Base-by-base conservation (phyloP, 2,888 invertebrate species). In the Eilema griseolum region DNA sequence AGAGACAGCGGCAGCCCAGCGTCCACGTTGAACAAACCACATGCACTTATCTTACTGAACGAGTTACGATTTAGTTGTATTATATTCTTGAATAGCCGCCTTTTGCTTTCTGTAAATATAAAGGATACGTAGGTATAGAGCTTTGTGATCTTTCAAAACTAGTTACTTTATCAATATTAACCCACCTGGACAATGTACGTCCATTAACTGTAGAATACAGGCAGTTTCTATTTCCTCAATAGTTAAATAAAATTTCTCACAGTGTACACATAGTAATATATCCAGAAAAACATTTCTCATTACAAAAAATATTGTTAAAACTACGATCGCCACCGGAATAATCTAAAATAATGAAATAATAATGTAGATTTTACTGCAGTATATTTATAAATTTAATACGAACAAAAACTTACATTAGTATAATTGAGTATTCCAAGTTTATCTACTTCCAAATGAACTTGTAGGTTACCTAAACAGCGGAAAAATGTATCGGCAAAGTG, bases 161-260 rank as follows among this genome's bases (percentile, higher is more conserved):
- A 28, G n/a, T n/a, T 52, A 52, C n/a, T 52, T n/a, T n/a, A 52
- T 52, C 8, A 12, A 1, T 57, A 57, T 57, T 0, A 2, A 33
- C 61, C 11, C 24, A 63, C 41, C 41, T 16, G 63, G 14, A 33
- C 65, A 57, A 23, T 23, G 12, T 10, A 12, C 5, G 11, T 66
- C 23, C 57, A 57, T 23, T 56, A 46, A 56, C 1, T 12, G 28
- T 26, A 65, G 3, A 11, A 74, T 73, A 52, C 83, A 80, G 1
- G 52, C 67, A 1, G 64, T 63, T 37, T 76, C 71, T 11, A 73
- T 74, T 23, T 78, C 70, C 20, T 77, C 80, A 24, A 83, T 56
- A 3, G 68, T 26, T 0, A 78, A 33, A n/a, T 85, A 83, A 12
- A 81, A 82, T 23, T 75, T 81, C 64, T 85, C 85, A 23, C 80